phyloP scores from a whole-genome alignment of 2,797 vertebrate genomes.

The Euphonia xanthogaster region DNA sequence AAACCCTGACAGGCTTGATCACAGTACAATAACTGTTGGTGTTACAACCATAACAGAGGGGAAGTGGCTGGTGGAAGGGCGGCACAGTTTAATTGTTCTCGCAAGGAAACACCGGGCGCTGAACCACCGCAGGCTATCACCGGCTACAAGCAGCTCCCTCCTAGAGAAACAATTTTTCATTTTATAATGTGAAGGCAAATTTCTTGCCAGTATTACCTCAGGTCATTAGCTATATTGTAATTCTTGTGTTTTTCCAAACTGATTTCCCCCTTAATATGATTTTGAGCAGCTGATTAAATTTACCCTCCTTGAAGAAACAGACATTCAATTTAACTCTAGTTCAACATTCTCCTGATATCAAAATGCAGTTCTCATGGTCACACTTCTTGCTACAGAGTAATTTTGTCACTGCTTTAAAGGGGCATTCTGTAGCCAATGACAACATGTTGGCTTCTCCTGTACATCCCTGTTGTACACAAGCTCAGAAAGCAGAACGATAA shows the following conservation, averaged over 20 bases:
- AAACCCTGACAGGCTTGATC: constrained; percentile 14
- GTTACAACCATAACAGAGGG: neutral
- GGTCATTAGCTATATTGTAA: constrained; percentile 67
- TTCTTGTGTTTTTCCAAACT: constrained; percentile 56
- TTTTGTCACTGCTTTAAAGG: constrained; percentile 1
- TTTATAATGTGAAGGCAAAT: constrained; percentile 39
- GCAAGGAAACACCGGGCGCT: neutral
- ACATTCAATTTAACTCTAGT: constrained; percentile 43
- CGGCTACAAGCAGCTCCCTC: constrained; percentile 1
- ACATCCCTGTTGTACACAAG: neutral
- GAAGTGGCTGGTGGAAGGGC: neutral
- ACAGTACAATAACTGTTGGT: neutral
- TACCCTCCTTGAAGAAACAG: constrained; percentile 49
- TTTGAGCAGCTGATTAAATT: constrained; percentile 65
- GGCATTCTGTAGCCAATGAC: neutral
- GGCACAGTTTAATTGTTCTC: constrained; percentile 20
- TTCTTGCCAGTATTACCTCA: constrained; percentile 58
- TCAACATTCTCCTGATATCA: neutral
- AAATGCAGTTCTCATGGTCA: neutral
- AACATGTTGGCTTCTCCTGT: neutral
- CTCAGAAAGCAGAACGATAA: neutral
- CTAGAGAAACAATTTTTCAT: constrained; percentile 48
- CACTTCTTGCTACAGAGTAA: neutral
- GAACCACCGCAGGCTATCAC: neutral
- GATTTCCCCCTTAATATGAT: constrained; percentile 66